Percentiles rank a stretch among this genome's conserved stretches.
Conservation (phyloP, 2,797 vertebrate genomes). For the Sebastes trivittatus region DNA sequence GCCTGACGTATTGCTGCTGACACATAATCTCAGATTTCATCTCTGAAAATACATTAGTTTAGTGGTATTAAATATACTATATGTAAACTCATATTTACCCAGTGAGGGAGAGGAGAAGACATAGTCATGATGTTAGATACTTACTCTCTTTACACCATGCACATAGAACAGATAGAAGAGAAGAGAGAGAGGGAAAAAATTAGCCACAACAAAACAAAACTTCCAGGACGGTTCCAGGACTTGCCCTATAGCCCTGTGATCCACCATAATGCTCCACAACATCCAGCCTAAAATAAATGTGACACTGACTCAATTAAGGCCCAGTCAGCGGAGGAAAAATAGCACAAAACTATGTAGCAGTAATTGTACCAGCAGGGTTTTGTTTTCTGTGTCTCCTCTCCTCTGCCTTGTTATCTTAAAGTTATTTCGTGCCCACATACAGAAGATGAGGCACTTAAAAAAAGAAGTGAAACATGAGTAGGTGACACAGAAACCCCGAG, state of each 20-base stretch:
- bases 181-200: background rate
- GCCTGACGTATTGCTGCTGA: background rate
- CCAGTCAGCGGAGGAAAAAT: constrained; percentile 19
- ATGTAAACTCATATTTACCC: background rate
- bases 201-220: background rate
- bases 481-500: constrained; percentile 24
- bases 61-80: background rate
- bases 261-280: background rate
- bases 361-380: constrained; percentile 52
- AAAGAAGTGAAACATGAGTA: constrained; percentile 20
- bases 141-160: background rate
- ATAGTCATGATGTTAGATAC: background rate
- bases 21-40: constrained; percentile 15
- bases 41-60: constrained; percentile 2
- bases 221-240: background rate
- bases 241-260: background rate
- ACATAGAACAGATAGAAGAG: background rate
- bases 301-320: constrained; percentile 20
- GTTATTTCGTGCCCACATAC: constrained; percentile 42
- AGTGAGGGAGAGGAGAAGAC: background rate
- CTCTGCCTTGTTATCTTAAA: constrained; percentile 51
- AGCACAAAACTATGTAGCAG: constrained; percentile 7
- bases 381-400: constrained; percentile 23
- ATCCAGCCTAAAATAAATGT: constrained; percentile 2
- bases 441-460: constrained; percentile 35